These are phyloP conservation scores for Luffia ferchaultella DNA, from an alignment of 2,888 invertebrate genomes.

Conservation along the genomic window DNA sequence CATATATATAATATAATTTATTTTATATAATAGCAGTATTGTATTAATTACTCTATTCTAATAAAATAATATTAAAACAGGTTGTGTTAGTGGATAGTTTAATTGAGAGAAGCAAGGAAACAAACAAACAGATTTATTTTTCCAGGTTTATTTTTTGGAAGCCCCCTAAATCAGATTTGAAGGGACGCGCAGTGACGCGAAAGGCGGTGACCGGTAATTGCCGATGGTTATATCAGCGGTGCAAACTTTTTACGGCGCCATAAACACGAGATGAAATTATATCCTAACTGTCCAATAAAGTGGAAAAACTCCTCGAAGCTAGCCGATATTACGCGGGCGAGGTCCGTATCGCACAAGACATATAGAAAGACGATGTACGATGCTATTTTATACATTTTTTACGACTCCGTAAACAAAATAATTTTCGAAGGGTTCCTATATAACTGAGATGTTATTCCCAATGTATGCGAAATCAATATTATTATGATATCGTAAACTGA, in stretches of 20 bases:
- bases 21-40: too few relatives aligned
- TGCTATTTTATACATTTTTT: not conserved
- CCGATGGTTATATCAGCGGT: constrained; percentile 52
- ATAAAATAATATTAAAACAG: too few relatives aligned
- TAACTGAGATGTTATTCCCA: too few relatives aligned
- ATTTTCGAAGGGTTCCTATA: not conserved
- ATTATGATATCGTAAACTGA: too few relatives aligned
- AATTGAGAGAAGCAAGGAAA: too few relatives aligned
- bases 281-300: constrained; percentile 60
- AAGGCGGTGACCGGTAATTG: constrained; percentile 32
- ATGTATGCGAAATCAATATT: too few relatives aligned
- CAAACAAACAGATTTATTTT: too few relatives aligned
- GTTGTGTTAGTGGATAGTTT: too few relatives aligned
- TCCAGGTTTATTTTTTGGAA: too few relatives aligned
- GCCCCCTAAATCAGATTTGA: not conserved
- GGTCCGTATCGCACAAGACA: not conserved
- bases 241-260: constrained; percentile 55
- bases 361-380: not conserved
- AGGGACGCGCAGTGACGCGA: constrained; percentile 22
- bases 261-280: constrained; percentile 64
- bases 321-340: constrained; percentile 46
- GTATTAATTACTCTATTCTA: too few relatives aligned
- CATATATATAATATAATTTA: too few relatives aligned
- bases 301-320: constrained; percentile 49
- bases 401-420: not conserved